These are phyloP conservation scores for Parasteatoda tepidariorum DNA, from an alignment of 1,140 invertebrate genomes.

Conservation along the genomic window DNA sequence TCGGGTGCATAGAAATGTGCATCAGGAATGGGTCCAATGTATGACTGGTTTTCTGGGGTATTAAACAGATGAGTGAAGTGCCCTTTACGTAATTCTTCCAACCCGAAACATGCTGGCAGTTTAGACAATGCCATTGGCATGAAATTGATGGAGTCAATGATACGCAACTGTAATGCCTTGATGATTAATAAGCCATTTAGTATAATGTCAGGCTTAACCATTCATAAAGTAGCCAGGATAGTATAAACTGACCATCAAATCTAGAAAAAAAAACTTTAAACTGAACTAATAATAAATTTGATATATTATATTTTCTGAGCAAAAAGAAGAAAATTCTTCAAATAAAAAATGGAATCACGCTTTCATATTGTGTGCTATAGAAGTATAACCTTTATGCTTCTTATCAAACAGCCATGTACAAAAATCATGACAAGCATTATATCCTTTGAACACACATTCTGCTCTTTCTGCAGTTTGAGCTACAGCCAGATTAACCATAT, in stretches of 20 bases:
- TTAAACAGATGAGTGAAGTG: conserved; percentile 33
- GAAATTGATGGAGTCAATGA: conserved; percentile 34
- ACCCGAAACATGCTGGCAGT: conserved; percentile 28
- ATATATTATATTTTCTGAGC: too few relatives aligned
- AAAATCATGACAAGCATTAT: not conserved
- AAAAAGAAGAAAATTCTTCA: too few relatives aligned
- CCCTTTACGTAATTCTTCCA: conserved; percentile 17
- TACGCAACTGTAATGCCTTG: not conserved
- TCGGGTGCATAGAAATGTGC: not conserved
- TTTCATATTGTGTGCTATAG: too few relatives aligned
- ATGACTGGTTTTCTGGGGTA: not conserved
- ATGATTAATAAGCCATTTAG: conserved; percentile 20
- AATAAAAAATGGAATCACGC: not conserved
- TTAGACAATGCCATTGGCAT: not conserved
- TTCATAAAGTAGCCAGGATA: too few relatives aligned
- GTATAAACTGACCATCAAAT: conserved; percentile 19
- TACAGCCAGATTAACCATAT: not conserved
- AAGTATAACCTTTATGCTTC: not conserved
- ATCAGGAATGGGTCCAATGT: not conserved
- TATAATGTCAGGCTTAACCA: too few relatives aligned
- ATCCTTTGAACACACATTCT: not conserved
- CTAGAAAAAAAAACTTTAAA: not conserved
- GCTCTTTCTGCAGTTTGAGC: not conserved
- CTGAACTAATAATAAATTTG: too few relatives aligned
- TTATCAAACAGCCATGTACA: not conserved